Base-by-base conservation (phyloP, 2,797 vertebrate genomes). In the Anguilla pacifica region DNA sequence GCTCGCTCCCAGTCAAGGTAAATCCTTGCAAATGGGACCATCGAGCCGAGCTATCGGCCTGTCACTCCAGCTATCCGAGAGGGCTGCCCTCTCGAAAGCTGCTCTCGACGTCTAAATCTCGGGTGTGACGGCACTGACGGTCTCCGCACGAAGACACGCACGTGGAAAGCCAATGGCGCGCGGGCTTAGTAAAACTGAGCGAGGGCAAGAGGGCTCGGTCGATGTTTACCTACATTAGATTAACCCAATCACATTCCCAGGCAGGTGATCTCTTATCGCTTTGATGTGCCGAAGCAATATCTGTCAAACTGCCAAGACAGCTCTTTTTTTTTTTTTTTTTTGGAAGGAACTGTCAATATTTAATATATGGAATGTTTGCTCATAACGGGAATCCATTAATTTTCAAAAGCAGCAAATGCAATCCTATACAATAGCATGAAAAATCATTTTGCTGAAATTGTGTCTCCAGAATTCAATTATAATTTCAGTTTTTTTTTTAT, bases 161-260 rank as follows among this genome's bases (percentile, higher is more conserved):
- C 31, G 13, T 4, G 6, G 46, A 51, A 13, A 22, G 25, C 11
- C 3, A 83, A 28, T 83, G 46, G 25, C 55, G 51, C 6, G 10
- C 55, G 82, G 82, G 82, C 51, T 51, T 83, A 55, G 31, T 51
- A 31, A 49, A 83, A 83, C 55, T n/a, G 25, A 28, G 25, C 3
- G 10, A 51, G 46, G 22, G 25, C 46, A 83, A 53, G 49, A 28
- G 49, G 43, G 43, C 35, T 31, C 11, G 4, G 6, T 11, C 39
- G 39, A 51, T 28, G 49, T 83, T 83, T n/a, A 83, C 82, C 82
- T n/a, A 83, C 46, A 83, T 83, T 51, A 53, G 51, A 83, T 51
- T 83, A 51, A 83, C n/a, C 51, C 28, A 83, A 55, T 53, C 28
- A 49, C 13, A 83, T 83, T 83, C n/a, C 49, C 46, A 83, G 82